A percentile compares a stretch with the other conserved stretches of the same genome.
These are phyloP conservation scores for Sturnira hondurensis DNA, from an alignment of 2,113 vertebrate genomes.

Conservation along the genomic window DNA sequence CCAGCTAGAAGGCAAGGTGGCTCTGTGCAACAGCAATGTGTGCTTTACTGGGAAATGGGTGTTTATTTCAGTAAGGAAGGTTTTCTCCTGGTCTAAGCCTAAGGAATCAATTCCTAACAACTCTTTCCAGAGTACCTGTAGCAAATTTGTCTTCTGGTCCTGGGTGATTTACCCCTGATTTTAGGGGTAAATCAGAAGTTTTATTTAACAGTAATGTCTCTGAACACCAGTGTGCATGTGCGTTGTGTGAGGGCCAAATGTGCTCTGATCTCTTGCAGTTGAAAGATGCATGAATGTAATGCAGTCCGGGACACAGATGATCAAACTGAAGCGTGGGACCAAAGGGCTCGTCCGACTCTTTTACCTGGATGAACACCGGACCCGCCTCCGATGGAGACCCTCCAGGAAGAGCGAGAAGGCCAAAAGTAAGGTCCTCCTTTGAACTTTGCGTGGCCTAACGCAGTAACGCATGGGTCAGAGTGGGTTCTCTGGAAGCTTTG, in stretches of 20 bases:
- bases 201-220: background rate
- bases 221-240: accelerated
- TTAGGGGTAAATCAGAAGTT: background rate
- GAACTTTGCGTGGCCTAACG: background rate
- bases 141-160: background rate
- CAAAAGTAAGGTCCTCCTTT: constrained; percentile 88
- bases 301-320: constrained; percentile 99
- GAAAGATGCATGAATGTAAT: constrained; percentile 99
- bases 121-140: background rate
- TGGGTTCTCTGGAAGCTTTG: background rate
- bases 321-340: constrained; percentile 96
- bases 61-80: background rate
- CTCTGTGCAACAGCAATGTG: background rate
- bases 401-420: constrained; percentile 98
- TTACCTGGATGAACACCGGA: constrained; percentile 98
- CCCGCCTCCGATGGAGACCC: constrained; percentile 96
- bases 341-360: constrained; percentile 97
- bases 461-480: background rate
- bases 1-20: background rate
- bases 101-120: background rate
- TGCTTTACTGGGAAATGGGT: background rate
- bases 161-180: no score
- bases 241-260: background rate
- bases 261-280: constrained; percentile 82
- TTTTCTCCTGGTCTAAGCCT: background rate